Evolutionary conservation across 1,140 invertebrate genomes (phyloP).

Genomic region (Cyrtorhinus lividipennis): DNA sequence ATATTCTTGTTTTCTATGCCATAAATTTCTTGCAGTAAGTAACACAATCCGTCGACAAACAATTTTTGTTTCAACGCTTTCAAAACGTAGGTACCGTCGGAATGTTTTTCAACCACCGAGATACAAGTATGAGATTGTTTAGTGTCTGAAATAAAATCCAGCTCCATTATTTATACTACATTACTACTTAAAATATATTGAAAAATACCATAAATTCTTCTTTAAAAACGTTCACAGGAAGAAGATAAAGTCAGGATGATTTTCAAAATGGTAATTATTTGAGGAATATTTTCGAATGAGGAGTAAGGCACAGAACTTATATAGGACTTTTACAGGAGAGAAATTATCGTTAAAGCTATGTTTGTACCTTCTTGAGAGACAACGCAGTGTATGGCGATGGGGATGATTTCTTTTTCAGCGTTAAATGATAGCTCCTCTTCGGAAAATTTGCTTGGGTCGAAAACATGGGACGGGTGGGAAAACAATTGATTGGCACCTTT

Average conservation of each 20-base stretch:
- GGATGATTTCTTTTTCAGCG: conserved; percentile 69
- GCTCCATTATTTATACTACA: not conserved
- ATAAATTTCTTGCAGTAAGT: conserved; percentile 97
- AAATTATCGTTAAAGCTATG: too few relatives aligned
- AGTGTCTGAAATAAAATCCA: conserved; percentile 42
- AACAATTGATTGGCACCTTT: conserved; percentile 87
- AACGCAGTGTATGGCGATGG: conserved; percentile 86
- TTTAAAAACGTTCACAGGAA: too few relatives aligned
- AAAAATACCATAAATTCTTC: too few relatives aligned
- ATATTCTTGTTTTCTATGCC: conserved; percentile 97
- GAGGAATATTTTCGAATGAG: too few relatives aligned
- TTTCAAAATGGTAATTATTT: too few relatives aligned
- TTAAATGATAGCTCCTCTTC: conserved; percentile 80
- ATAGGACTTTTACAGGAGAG: too few relatives aligned
- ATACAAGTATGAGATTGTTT: conserved; percentile 91
- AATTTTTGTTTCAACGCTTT: conserved; percentile 97
- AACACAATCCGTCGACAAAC: conserved; percentile 93
- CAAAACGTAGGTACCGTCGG: conserved; percentile 74
- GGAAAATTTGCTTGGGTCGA: conserved; percentile 69
- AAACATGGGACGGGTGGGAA: conserved; percentile 68
- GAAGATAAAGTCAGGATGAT: too few relatives aligned
- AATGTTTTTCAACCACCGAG: conserved; percentile 81
- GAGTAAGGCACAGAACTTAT: too few relatives aligned
- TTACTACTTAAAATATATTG: too few relatives aligned
- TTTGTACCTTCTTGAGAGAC: conserved; percentile 81